Base-by-base conservation (phyloP, 2,113 vertebrate species). In the Eretmochelys imbricata region DNA sequence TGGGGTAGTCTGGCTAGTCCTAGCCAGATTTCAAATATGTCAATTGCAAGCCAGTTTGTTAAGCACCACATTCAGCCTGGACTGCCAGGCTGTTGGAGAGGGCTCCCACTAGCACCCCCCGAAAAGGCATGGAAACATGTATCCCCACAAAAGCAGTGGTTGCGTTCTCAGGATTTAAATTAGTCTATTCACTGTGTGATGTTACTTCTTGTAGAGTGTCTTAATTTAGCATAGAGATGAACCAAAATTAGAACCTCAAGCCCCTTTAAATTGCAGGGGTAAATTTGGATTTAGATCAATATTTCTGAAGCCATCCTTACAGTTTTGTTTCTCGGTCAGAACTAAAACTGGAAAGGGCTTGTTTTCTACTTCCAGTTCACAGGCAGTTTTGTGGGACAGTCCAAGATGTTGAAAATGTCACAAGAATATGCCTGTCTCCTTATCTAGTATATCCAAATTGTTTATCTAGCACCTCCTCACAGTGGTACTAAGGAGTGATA, bases 21-120 rank as follows among this genome's bases (percentile, higher is more conserved):
- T 8, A 95, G 93, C 92, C 89, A 91, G 91, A 65, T 97, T 97
- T 97, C 95, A 95, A 79, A 95, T 92, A 89, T 76, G 80, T 84
- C 1, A 0, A 5, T 95, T 35, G 82, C 54, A 69, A 94, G 91
- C 94, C 91, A 88, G 82, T 95, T 87, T 96, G 91, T 92, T 89
- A 65, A 75, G 81, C 88, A 93, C 87, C 93, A 93, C 93, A 93
- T 92, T 89, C 89, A 84, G 85, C 0, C 0, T 78, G 79, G 90
- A 75, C 90, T 96, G 95, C 91, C 95, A 97, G 96, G 72, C 87
- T 89, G 4, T 84, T 96, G 96, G 87, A 95, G 90, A 8, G 53
- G 16, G 62, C 72, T 96, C 89, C 90, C 89, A 46, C 87, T 88
- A 10, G 83, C 29, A 17, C 90, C 90, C 88, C 90, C 90, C 88